Conservation (phyloP, 1,140 invertebrate species). For the Drosophila erecta region DNA sequence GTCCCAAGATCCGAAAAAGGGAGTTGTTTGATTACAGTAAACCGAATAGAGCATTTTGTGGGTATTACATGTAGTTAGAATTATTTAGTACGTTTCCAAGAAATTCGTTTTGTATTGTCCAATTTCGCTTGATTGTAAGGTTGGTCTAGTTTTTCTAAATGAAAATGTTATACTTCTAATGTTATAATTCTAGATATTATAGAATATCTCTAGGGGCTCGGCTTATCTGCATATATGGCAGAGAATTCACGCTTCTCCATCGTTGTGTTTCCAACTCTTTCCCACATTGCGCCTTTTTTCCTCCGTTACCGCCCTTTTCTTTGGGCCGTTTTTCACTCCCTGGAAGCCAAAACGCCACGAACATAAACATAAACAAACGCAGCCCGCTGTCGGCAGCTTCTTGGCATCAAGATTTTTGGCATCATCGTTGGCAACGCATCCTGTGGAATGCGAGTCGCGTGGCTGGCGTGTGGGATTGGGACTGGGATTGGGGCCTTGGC, state of each 20-base stretch:
- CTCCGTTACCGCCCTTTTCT: conserved; percentile 1
- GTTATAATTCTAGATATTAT: too few species aligned
- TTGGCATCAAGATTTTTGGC: conserved; percentile 64
- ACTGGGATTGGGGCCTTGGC: conserved; percentile 33
- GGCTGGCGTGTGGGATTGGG: conserved; percentile 55
- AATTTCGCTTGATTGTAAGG: too few species aligned
- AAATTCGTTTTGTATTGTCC: too few species aligned
- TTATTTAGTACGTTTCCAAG: too few species aligned
- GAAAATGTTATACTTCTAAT: too few species aligned
- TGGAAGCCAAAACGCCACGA: conserved; percentile 31
- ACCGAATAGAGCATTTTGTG: too few species aligned
- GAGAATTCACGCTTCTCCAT: conserved; percentile 8
- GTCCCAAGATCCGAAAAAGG: too few species aligned
- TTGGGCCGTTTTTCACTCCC: conserved; percentile 1
- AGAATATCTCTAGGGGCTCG: too few species aligned
- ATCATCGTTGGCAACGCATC: conserved; percentile 73
- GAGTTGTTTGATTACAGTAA: too few species aligned
- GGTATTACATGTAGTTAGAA: too few species aligned
- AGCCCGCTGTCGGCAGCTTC: conserved; percentile 41
- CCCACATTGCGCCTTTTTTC: not conserved
- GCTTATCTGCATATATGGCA: not conserved
- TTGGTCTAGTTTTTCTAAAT: too few species aligned
- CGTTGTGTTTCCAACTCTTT: not conserved
- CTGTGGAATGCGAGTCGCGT: conserved; percentile 64
- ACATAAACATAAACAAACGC: conserved; percentile 74